Evolutionary conservation across 2,888 invertebrate genomes (phyloP).

Genomic region (Syritta pipiens): DNA sequence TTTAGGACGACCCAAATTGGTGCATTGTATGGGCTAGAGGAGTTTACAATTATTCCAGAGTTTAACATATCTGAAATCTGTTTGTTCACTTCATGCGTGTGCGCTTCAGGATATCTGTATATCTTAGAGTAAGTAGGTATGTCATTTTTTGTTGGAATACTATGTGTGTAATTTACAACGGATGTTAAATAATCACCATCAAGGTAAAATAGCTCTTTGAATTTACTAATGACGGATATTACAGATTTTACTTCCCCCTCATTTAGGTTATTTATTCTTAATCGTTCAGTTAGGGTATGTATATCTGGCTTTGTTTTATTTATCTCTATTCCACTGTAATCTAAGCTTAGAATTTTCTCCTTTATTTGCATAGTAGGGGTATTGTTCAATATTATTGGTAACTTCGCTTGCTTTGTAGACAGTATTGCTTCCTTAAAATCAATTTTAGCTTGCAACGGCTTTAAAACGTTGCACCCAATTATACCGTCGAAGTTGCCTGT

Average conservation of each 20-base stretch:
- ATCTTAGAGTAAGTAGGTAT: conserved; percentile 4
- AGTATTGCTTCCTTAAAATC: no score
- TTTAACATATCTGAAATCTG: conserved; percentile 27
- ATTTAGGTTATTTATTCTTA: neutral
- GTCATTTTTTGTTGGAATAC: conserved; percentile 6
- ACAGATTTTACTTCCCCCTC: neutral
- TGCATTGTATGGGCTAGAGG: conserved; percentile 4
- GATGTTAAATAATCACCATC: conserved; percentile 20
- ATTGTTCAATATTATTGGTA: neutral
- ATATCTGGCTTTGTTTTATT: no score
- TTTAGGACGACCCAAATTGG: no score
- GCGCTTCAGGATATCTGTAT: conserved; percentile 11
- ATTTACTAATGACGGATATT: neutral
- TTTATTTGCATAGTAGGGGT: no score
- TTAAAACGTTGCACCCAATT: conserved; percentile 18
- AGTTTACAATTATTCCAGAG: conserved; percentile 5
- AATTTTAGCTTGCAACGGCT: no score
- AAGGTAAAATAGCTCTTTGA: conserved; percentile 5
- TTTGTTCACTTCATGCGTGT: conserved; percentile 6
- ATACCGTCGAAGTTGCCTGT: conserved; percentile 9
- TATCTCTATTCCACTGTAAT: no score
- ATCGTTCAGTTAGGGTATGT: neutral
- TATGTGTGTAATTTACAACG: neutral
- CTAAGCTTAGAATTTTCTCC: no score
- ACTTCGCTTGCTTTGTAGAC: neutral